Evolutionary conservation across 2,888 invertebrate species (phyloP).

Genomic region (Drosophila silvestris): DNA sequence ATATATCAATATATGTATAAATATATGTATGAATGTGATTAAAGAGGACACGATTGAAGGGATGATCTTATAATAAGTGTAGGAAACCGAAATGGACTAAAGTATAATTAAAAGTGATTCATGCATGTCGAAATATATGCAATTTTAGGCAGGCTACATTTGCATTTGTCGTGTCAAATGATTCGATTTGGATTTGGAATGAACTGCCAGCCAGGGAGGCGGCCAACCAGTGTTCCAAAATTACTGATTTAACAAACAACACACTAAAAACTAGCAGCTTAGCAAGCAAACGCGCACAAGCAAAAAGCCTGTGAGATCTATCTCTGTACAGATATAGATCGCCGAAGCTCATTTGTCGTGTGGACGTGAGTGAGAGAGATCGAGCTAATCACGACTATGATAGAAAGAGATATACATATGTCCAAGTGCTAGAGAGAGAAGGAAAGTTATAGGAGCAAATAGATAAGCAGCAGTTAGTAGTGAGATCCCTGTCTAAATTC

Average conservation of each 20-base stretch:
- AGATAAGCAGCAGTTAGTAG: constrained; percentile 30
- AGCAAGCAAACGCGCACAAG: constrained; percentile 47
- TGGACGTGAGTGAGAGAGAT: neutral
- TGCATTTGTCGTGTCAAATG: constrained; percentile 26
- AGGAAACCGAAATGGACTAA: constrained; percentile 15
- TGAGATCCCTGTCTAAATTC: constrained; percentile 16
- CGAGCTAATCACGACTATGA: constrained; percentile 9
- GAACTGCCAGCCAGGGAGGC: constrained; percentile 3
- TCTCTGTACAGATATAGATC: neutral
- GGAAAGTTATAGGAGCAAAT: constrained; percentile 17
- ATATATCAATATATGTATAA: constrained; percentile 1
- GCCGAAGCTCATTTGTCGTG: neutral
- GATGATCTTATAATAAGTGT: constrained; percentile 15
- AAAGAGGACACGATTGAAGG: neutral
- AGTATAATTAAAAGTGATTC: constrained; percentile 8
- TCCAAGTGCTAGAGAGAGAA: constrained; percentile 16
- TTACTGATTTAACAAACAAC: constrained; percentile 44
- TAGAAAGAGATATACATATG: constrained; percentile 3
- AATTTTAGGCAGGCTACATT: constrained; percentile 10
- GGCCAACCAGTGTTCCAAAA: constrained; percentile 25
- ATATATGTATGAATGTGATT: constrained; percentile 3
- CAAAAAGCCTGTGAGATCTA: constrained; percentile 25
- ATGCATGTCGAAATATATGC: constrained; percentile 20
- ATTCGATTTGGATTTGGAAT: constrained; percentile 2
- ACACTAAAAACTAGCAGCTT: constrained; percentile 53